Percentiles rank a stretch among this genome's conserved stretches.
phyloP scores from a whole-genome alignment of 2,113 vertebrate species.

The Turnix velox region DNA sequence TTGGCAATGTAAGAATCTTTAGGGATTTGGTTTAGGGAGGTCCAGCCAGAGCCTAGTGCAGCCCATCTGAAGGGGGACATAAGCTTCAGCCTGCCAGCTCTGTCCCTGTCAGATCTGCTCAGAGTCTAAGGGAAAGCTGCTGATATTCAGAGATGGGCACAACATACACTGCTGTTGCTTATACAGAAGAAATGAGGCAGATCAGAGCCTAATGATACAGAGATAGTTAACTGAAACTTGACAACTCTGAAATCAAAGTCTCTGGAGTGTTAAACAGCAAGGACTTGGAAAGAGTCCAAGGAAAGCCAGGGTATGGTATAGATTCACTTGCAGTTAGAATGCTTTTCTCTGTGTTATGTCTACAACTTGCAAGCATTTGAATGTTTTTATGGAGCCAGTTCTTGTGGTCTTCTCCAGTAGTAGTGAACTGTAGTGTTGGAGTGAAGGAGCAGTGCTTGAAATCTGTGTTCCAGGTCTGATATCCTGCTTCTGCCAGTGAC shows the following conservation, averaged over 20 bases:
- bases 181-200: neutral
- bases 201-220: neutral
- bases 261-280: neutral
- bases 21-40: neutral
- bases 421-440: neutral
- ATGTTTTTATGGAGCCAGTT: neutral
- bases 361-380: neutral
- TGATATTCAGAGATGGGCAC: neutral
- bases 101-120: accelerated
- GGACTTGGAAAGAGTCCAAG: neutral
- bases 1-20: neutral
- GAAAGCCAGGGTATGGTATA: neutral
- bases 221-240: neutral
- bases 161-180: neutral
- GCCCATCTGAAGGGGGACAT: neutral
- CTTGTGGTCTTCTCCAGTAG: neutral
- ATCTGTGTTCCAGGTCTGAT: accelerated
- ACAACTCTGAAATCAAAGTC: neutral
- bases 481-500: neutral
- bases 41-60: neutral
- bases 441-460: neutral
- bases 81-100: neutral
- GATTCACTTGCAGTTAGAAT: neutral
- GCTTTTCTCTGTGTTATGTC: neutral
- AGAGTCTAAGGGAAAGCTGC: neutral